phyloP scores from a whole-genome alignment of 2,113 vertebrate genomes.

The Salminus brasiliensis region DNA sequence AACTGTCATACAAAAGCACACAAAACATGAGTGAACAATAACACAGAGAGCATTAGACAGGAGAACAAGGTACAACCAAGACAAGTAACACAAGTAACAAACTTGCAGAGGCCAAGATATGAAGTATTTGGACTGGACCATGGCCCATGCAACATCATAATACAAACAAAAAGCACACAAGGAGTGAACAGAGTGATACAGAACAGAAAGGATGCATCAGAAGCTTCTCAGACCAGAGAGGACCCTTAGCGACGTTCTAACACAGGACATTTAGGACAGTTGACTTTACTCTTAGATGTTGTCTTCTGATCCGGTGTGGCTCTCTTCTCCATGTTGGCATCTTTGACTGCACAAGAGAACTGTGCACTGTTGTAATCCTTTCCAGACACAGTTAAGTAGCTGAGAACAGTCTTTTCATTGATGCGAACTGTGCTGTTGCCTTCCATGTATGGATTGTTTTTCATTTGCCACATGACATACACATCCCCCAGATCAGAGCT shows the following conservation, averaged over 20 bases:
- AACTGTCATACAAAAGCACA: neutral
- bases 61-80: neutral
- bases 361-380: fast-evolving
- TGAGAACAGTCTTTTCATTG: conserved; percentile 4
- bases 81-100: neutral
- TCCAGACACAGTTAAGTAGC: neutral
- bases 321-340: neutral
- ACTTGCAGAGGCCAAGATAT: neutral
- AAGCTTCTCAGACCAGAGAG: too few species aligned
- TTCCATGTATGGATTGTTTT: neutral
- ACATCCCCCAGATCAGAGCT: conserved; percentile 9
- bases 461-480: conserved; percentile 29
- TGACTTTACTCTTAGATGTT: too few species aligned
- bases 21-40: neutral
- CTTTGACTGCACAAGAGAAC: neutral
- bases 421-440: neutral
- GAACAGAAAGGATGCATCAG: neutral
- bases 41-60: neutral
- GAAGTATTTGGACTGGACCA: neutral
- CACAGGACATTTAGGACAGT: too few species aligned
- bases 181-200: neutral
- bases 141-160: neutral
- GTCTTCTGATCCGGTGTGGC: fast-evolving
- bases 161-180: neutral
- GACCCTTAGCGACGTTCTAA: too few species aligned